Conservation (phyloP, 2,797 vertebrate genomes). For the Alfaro cultratus region DNA sequence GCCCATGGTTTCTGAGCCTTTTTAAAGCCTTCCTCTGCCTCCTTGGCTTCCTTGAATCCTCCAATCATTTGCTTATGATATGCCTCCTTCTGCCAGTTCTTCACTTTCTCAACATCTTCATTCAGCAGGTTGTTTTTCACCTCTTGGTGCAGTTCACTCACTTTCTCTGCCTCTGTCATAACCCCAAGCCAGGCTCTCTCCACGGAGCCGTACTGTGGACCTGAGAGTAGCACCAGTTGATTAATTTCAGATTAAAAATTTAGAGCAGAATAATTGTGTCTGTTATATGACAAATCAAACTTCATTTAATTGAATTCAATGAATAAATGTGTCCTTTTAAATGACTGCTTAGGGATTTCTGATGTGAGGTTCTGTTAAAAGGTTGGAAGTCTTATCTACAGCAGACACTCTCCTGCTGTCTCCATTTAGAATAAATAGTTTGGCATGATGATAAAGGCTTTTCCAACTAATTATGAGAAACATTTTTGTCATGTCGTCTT, state of each 20-base stretch:
- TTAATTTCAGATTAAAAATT: conserved; percentile 15
- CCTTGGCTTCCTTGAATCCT: conserved; percentile 97
- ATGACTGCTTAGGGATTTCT: not conserved
- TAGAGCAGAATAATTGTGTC: not conserved
- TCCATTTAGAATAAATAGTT: not conserved
- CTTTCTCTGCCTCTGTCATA: conserved; percentile 95
- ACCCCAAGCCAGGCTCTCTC: conserved; percentile 93
- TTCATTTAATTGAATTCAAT: not conserved
- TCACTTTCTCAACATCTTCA: conserved; percentile 94
- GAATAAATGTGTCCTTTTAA: not conserved
- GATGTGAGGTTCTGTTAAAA: not conserved
- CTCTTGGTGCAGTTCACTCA: conserved; percentile 96
- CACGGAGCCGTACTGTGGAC: conserved; percentile 95
- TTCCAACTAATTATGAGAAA: not conserved
- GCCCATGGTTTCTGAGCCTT: conserved; percentile 99
- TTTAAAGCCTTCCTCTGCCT: conserved; percentile 96
- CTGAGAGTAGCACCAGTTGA: conserved; percentile 63
- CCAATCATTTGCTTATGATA: conserved; percentile 99
- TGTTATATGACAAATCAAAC: not conserved
- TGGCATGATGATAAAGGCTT: not conserved
- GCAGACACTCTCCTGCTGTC: not conserved
- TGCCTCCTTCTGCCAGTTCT: conserved; percentile 99
- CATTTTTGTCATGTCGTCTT: not conserved
- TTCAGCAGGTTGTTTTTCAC: conserved; percentile 92
- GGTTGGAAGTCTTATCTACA: not conserved